A percentile compares a stretch with the other conserved stretches of the same genome.
Evolutionary conservation across 2,888 invertebrate species (phyloP).

Genomic region (Thereva nobilitata): DNA sequence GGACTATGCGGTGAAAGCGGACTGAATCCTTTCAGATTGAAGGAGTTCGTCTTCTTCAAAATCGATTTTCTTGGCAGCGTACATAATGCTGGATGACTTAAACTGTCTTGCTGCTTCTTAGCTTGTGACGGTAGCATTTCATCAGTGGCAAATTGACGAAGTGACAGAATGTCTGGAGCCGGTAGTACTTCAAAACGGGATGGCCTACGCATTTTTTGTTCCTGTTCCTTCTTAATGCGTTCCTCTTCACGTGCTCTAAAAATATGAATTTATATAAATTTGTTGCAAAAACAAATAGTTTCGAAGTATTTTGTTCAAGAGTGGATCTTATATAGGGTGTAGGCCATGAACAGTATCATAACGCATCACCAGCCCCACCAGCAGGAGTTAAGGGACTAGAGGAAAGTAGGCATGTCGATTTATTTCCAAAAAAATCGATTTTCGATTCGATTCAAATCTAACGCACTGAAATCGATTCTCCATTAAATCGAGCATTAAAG

Average conservation of each 20-base stretch:
- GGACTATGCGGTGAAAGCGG: constrained; percentile 65
- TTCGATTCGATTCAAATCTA: no score
- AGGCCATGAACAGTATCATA: no score
- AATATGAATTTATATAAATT: no score
- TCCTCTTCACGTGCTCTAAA: constrained; percentile 60
- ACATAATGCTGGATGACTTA: constrained; percentile 58
- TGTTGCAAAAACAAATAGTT: no score
- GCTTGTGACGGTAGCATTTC: constrained; percentile 55
- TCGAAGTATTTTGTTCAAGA: neutral
- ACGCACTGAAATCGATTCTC: no score
- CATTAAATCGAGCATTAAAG: no score
- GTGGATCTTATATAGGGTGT: neutral
- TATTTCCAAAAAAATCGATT: no score
- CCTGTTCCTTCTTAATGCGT: constrained; percentile 59
- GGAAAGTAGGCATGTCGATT: no score
- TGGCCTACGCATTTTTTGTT: constrained; percentile 65
- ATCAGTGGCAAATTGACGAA: constrained; percentile 60
- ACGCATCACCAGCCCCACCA: no score
- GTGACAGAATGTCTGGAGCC: constrained; percentile 77
- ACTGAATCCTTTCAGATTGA: constrained; percentile 70
- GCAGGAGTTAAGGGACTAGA: no score
- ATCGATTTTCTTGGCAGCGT: constrained; percentile 79
- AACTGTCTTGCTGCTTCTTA: constrained; percentile 54
- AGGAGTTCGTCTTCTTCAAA: constrained; percentile 90
- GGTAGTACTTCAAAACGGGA: constrained; percentile 76